Conservation (phyloP, 2,113 vertebrate genomes). For the Lynx canadensis region DNA sequence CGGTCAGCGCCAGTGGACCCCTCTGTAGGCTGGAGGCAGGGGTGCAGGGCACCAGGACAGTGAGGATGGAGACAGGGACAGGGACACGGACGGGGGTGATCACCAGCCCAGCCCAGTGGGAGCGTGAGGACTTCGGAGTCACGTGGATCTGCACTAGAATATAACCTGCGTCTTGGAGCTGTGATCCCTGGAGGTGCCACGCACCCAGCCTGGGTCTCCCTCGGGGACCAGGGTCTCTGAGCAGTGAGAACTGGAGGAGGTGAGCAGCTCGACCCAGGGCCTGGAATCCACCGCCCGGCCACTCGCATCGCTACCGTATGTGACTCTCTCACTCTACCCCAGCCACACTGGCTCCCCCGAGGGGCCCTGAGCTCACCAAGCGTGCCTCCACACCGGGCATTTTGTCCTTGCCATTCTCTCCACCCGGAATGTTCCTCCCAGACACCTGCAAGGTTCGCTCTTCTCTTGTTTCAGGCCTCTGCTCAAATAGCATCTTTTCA, state of each 20-base stretch:
- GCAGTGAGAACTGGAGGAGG: neutral
- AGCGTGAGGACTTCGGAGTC: neutral
- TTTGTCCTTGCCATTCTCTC: neutral
- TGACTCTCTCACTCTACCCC: neutral
- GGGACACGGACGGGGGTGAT: no score
- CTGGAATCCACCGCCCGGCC: neutral
- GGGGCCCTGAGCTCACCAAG: neutral
- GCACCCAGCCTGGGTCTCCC: neutral
- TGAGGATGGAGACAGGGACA: neutral
- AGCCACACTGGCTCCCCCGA: neutral
- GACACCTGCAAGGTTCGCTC: fast-evolving
- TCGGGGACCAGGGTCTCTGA: neutral
- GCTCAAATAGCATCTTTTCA: neutral
- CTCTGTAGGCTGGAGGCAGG: neutral
- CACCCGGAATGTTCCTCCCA: neutral
- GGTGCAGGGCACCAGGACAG: neutral
- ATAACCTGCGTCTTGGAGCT: neutral
- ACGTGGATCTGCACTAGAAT: neutral
- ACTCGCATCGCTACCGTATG: neutral
- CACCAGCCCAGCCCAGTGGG: neutral
- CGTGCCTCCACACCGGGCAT: neutral
- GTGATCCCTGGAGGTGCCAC: neutral
- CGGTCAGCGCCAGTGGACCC: neutral
- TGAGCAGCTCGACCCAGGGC: neutral
- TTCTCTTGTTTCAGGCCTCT: neutral